A percentile compares a stretch with the other conserved stretches of the same genome.
phyloP scores from a whole-genome alignment of 2,797 vertebrate species.

The Argya squamiceps region DNA sequence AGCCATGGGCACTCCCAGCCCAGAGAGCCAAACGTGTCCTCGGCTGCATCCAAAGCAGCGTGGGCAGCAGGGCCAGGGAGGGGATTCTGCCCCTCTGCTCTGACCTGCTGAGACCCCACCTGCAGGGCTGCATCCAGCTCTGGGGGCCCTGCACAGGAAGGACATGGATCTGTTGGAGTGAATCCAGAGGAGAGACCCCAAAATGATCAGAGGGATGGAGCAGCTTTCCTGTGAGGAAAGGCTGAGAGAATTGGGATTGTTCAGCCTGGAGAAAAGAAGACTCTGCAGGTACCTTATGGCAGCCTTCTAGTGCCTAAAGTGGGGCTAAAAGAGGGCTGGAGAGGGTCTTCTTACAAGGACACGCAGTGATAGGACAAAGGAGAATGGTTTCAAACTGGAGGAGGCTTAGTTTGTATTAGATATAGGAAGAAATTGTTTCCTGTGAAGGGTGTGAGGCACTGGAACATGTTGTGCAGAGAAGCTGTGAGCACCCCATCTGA shows the following conservation, averaged over 20 bases:
- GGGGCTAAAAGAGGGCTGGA: neutral
- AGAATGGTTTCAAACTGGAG: neutral
- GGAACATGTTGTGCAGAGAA: neutral
- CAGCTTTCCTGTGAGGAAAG: fast-evolving
- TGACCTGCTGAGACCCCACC: neutral
- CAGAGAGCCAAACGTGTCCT: neutral
- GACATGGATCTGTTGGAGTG: fast-evolving
- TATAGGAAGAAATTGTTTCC: neutral
- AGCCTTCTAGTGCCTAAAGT: neutral
- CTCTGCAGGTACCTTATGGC: neutral
- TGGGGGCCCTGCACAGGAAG: neutral
- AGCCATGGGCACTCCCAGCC: neutral
- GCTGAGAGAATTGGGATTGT: neutral
- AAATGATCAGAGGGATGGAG: neutral
- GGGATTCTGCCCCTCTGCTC: neutral
- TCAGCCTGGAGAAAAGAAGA: neutral
- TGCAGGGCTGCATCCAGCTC: neutral
- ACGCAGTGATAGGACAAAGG: too few relatives aligned
- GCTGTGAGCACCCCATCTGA: neutral
- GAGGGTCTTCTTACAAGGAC: neutral
- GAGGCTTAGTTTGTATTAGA: neutral
- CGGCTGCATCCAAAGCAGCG: neutral
- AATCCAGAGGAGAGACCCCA: neutral
- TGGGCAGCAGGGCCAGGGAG: neutral
- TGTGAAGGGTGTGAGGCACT: neutral